These are phyloP conservation scores for Gallinago nigripennis DNA, from an alignment of 2,797 vertebrate species.

Conservation along the genomic window DNA sequence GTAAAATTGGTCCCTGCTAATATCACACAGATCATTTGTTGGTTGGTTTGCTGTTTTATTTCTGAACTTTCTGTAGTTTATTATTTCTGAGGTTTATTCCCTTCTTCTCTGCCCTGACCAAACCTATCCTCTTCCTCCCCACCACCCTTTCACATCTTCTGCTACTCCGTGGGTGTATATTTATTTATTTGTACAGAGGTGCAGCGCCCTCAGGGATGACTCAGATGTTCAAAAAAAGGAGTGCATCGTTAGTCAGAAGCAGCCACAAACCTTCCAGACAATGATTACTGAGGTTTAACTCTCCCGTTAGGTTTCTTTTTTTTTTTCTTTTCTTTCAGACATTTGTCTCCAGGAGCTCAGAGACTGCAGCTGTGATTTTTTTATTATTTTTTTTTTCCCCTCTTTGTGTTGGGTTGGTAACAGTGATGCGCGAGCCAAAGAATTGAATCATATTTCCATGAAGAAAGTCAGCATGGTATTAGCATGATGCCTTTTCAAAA, in stretches of 20 bases:
- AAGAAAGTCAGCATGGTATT: constrained; percentile 46
- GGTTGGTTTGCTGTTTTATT: neutral
- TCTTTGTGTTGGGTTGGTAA: constrained; percentile 2
- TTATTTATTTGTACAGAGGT: neutral
- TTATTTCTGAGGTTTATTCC: neutral
- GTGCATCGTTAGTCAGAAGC: neutral
- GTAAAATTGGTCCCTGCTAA: neutral
- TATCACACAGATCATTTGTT: neutral
- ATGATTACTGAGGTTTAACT: constrained; percentile 1
- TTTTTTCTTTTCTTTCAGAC: constrained; percentile 43
- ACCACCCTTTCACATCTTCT: neutral
- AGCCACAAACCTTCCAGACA: constrained; percentile 6
- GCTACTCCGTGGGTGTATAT: neutral
- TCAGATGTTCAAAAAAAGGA: constrained; percentile 37
- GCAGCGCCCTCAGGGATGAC: neutral
- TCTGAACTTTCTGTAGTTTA: neutral
- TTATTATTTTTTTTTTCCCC: neutral
- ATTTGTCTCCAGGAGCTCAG: constrained; percentile 32
- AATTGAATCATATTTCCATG: constrained; percentile 50
- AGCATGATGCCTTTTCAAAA: constrained; percentile 55
- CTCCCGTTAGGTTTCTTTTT: constrained; percentile 41
- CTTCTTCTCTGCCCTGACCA: neutral
- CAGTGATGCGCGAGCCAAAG: constrained; percentile 6
- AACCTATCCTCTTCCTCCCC: neutral
- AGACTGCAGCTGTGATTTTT: constrained; percentile 52